Conservation (phyloP, 2,797 vertebrate genomes). For the Melopsittacus undulatus region DNA sequence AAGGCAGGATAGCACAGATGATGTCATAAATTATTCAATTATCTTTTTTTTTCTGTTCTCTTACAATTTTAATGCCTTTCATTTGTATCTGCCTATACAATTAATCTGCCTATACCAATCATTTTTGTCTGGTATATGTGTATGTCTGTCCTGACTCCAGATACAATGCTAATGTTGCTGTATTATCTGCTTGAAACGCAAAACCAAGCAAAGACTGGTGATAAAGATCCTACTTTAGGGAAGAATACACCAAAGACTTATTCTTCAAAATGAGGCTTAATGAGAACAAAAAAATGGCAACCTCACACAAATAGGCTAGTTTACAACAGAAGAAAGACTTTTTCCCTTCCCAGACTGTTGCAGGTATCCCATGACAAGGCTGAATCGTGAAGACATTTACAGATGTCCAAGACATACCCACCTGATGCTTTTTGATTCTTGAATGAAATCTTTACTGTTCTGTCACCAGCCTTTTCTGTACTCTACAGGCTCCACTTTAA, state of each 20-base stretch:
- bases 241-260: not conserved
- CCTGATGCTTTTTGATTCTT: not conserved
- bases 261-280: not conserved
- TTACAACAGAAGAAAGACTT: not conserved
- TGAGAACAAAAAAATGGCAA: not conserved
- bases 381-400: not conserved
- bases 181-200: not conserved
- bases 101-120: not conserved
- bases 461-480: not conserved
- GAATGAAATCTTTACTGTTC: not conserved
- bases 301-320: not conserved
- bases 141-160: not conserved
- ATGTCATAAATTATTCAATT: not conserved
- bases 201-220: not conserved
- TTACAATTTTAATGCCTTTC: not conserved
- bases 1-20: fast-evolving
- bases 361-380: not conserved
- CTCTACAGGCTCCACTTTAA: not conserved
- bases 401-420: not conserved
- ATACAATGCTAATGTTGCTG: not conserved
- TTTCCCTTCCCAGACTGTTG: not conserved
- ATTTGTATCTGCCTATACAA: not conserved
- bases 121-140: not conserved
- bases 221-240: not conserved
- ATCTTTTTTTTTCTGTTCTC: not conserved